These are phyloP conservation scores for Regulus satrapa DNA, from an alignment of 2,113 vertebrate species.

Conservation along the genomic window DNA sequence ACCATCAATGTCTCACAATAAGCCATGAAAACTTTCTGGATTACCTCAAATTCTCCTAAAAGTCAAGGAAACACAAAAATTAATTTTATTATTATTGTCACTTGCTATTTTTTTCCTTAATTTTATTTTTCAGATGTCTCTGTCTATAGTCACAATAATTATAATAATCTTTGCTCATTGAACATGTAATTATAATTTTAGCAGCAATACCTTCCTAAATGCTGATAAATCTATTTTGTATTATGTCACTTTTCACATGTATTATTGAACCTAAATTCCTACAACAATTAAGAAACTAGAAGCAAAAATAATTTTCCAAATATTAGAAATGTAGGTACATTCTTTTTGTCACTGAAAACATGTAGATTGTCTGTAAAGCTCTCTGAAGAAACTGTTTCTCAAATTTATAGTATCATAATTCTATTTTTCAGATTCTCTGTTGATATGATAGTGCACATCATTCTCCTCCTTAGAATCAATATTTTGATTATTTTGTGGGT, in stretches of 20 bases:
- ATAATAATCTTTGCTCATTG: neutral
- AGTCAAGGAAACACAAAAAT: neutral
- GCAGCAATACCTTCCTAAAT: neutral
- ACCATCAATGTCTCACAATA: neutral
- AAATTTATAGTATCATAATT: neutral
- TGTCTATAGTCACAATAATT: neutral
- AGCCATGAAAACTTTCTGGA: neutral
- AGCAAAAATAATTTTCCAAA: neutral
- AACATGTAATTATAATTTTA: neutral
- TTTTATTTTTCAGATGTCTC: neutral
- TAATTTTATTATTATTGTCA: neutral
- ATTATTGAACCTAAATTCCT: neutral
- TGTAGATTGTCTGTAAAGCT: neutral
- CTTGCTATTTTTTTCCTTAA: neutral
- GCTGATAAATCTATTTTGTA: neutral
- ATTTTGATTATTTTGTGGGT: neutral
- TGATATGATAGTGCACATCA: neutral
- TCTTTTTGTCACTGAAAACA: neutral
- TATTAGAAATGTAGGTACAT: neutral
- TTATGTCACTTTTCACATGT: neutral
- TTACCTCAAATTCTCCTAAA: neutral
- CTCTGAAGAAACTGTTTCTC: neutral
- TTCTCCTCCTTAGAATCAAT: neutral
- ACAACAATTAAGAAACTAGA: neutral
- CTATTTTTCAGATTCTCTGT: neutral